A percentile compares a stretch with the other conserved stretches of the same genome.
phyloP scores from a whole-genome alignment of 1,140 invertebrate genomes.

The Caenorhabditis briggsae region DNA sequence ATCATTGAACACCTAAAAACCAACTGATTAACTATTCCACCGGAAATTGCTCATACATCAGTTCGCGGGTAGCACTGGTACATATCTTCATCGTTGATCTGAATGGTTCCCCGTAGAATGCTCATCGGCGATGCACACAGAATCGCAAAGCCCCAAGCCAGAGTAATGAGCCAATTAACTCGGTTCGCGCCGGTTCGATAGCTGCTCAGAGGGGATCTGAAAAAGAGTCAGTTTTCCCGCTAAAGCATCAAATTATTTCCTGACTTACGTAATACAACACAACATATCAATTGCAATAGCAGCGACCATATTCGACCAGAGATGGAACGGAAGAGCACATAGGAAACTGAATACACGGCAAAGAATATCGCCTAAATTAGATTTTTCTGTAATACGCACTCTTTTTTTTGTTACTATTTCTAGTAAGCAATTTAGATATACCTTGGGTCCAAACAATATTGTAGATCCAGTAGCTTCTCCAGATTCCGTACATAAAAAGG shows the following conservation, averaged over 20 bases:
- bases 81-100: slow-evolving; percentile 63
- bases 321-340: slow-evolving; percentile 71
- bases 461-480: slow-evolving; percentile 74
- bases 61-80: slow-evolving; percentile 66
- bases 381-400: neutral
- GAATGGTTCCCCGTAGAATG: slow-evolving; percentile 63
- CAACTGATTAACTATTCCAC: neutral
- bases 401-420: neutral
- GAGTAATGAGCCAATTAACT: slow-evolving; percentile 65
- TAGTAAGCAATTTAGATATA: neutral
- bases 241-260: slow-evolving; percentile 21
- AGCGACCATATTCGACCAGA: slow-evolving; percentile 75
- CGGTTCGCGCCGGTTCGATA: slow-evolving; percentile 66
- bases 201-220: slow-evolving; percentile 67
- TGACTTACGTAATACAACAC: slow-evolving; percentile 71
- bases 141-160: slow-evolving; percentile 63
- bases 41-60: slow-evolving; percentile 52
- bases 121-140: slow-evolving; percentile 64
- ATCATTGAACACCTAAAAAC: slow-evolving; percentile 47
- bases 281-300: slow-evolving; percentile 76
- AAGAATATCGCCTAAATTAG: slow-evolving; percentile 66
- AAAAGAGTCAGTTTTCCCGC: slow-evolving; percentile 57
- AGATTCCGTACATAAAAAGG: slow-evolving; percentile 73
- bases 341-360: slow-evolving; percentile 73
- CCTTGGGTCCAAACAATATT: slow-evolving; percentile 73